phyloP scores from a whole-genome alignment of 2,888 invertebrate genomes.

The Tachina grossa region DNA sequence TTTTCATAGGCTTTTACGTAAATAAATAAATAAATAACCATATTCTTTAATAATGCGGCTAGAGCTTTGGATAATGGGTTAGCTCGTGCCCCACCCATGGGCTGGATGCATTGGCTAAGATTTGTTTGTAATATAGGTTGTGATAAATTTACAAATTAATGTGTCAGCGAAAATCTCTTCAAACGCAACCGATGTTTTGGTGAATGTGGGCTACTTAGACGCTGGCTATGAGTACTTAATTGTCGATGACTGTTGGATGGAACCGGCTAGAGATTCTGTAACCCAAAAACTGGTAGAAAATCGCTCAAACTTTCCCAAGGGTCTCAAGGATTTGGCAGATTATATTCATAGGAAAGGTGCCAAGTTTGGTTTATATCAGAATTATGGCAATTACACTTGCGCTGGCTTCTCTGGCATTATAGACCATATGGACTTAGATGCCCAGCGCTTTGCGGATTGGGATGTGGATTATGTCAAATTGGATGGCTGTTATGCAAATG shows the following conservation, averaged over 20 bases:
- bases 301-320: constrained; percentile 87
- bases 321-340: constrained; percentile 88
- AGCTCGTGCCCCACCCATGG: constrained; percentile 87
- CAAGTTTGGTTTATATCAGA: constrained; percentile 91
- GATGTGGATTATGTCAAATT: constrained; percentile 91
- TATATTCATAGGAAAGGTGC: constrained; percentile 88
- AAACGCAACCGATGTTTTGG: constrained; percentile 86
- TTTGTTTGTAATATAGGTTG: constrained; percentile 86
- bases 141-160: constrained; percentile 85
- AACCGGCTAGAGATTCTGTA: constrained; percentile 84
- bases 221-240: constrained; percentile 90
- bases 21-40: too few species aligned
- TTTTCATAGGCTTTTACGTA: too few species aligned
- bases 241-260: constrained; percentile 91
- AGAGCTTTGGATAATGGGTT: constrained; percentile 85
- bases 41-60: constrained; percentile 25
- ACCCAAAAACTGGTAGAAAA: constrained; percentile 87
- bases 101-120: constrained; percentile 87
- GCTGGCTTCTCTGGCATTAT: constrained; percentile 90
- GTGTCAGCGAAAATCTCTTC: constrained; percentile 87
- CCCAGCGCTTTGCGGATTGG: constrained; percentile 90
- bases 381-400: constrained; percentile 90
- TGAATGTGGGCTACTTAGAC: constrained; percentile 87
- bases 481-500: constrained; percentile 89
- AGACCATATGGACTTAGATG: constrained; percentile 86